Evolutionary conservation across 2,797 vertebrate genomes (phyloP), one percentile per base, ranked within the genome.

Genomic region (Hemitrygon akajei): DNA sequence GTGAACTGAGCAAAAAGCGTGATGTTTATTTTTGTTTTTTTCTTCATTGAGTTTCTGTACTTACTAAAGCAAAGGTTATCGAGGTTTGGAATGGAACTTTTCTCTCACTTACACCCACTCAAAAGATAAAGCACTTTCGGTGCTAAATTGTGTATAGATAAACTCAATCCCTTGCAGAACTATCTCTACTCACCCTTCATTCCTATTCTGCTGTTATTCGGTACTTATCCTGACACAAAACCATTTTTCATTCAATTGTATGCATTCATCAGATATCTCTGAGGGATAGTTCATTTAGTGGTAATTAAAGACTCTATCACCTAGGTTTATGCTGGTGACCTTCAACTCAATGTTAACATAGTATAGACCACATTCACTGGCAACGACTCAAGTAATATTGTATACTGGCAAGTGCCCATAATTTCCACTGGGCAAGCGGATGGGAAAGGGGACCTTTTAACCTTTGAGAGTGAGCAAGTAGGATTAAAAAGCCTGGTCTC

Each of bases 61-160:
- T 89, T 89, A 69, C 66, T 63, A 37, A 69, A 37, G n/a, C 63
- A 89, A 89, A 89, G 63, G 86, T 89, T 89, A 89, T 89, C 86
- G 47, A 40, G 66, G 7, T 20, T 69, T 69, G 86, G 60, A 69
- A 69, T 89, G 63, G 86, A 89, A 89, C 86, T 69, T 89, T 89
- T 69, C 18, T 89, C 63, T 89, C 34, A 22, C 30, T 89, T 66
- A 66, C 86, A 89, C 86, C 86, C 86, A 89, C 63, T 89, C 86
- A 89, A 89, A 89, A 89, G 60, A 89, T 89, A 69, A 89, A 87
- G 84, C 58, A 87, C 84, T 87, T 87, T 87, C 84, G 20, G 16
- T 63, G 27, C 84, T n/a, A 84, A 58, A 60, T 47, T 89, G n/a
- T 37, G n/a, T 22, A 34, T 25, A 66, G 86, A 89, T 4, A 10